These are phyloP conservation scores for Hirudo medicinalis DNA, from an alignment of 1,140 invertebrate genomes.

Conservation along the genomic window DNA sequence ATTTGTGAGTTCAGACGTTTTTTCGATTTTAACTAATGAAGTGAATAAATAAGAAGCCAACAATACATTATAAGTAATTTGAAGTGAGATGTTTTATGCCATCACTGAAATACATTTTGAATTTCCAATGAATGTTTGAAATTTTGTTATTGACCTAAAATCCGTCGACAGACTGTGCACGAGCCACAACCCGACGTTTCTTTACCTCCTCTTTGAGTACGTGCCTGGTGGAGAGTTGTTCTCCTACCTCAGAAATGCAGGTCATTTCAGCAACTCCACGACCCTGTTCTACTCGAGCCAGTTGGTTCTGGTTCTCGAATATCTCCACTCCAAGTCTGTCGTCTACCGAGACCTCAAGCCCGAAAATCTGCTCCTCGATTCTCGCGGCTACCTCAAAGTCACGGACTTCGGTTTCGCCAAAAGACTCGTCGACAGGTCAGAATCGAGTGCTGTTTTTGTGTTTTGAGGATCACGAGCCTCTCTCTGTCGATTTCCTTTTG, in stretches of 20 bases:
- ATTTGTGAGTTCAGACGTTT: constrained; percentile 53
- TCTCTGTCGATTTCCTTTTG: background rate
- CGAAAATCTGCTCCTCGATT: constrained; percentile 92
- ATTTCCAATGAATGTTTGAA: background rate
- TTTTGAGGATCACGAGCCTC: constrained; percentile 56
- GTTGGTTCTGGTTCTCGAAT: constrained; percentile 82
- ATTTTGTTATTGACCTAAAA: background rate
- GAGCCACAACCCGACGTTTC: constrained; percentile 67
- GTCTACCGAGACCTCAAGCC: constrained; percentile 85
- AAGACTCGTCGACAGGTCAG: constrained; percentile 79
- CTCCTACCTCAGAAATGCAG: constrained; percentile 83
- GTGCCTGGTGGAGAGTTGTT: constrained; percentile 98
- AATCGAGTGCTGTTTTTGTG: constrained; percentile 60
- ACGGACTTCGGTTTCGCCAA: constrained; percentile 98
- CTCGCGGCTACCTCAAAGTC: constrained; percentile 92
- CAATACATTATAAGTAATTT: background rate
- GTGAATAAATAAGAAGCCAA: background rate
- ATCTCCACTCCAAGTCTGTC: constrained; percentile 55
- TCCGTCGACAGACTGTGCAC: constrained; percentile 63
- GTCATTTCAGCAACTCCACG: constrained; percentile 34
- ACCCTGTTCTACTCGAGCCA: constrained; percentile 82
- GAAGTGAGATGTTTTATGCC: background rate
- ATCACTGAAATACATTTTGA: background rate
- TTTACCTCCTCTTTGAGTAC: constrained; percentile 97
- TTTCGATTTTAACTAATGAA: background rate